Evolutionary conservation across 1,140 invertebrate genomes (phyloP).

Genomic region (Drosophila albomicans): DNA sequence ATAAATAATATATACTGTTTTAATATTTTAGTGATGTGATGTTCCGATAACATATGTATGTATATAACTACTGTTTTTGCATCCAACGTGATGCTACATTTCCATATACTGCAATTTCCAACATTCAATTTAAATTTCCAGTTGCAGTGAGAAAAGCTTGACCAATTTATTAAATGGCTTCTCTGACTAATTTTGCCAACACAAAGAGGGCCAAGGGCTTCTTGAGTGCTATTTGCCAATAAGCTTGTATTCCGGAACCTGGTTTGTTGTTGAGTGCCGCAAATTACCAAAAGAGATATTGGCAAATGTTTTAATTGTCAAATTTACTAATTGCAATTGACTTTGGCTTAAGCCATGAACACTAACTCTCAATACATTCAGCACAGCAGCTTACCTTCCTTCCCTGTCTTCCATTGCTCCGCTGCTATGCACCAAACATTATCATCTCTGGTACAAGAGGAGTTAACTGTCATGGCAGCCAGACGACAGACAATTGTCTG

Average conservation of each 20-base stretch:
- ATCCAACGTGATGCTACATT: too few species aligned
- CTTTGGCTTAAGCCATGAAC: conserved; percentile 20
- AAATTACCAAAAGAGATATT: conserved; percentile 8
- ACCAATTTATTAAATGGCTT: conserved; percentile 53
- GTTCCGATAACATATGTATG: too few species aligned
- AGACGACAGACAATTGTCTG: conserved; percentile 17
- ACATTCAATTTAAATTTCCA: neutral
- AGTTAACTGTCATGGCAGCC: conserved; percentile 45
- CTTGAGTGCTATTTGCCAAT: conserved; percentile 19
- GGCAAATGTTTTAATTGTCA: conserved; percentile 45
- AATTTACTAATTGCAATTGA: conserved; percentile 56
- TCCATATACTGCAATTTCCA: neutral
- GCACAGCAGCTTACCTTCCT: neutral
- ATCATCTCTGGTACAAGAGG: conserved; percentile 18
- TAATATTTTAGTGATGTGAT: too few species aligned
- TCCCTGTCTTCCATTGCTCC: too few species aligned
- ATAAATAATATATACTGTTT: too few species aligned
- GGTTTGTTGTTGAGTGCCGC: conserved; percentile 7
- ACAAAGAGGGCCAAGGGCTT: conserved; percentile 23
- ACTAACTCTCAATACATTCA: neutral
- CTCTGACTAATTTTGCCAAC: neutral
- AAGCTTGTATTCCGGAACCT: conserved; percentile 17
- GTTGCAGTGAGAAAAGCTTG: neutral
- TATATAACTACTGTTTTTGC: too few species aligned
- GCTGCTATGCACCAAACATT: conserved; percentile 9